Evolutionary conservation across 1,140 invertebrate genomes (phyloP).

Genomic region (Drosophila sp.): DNA sequence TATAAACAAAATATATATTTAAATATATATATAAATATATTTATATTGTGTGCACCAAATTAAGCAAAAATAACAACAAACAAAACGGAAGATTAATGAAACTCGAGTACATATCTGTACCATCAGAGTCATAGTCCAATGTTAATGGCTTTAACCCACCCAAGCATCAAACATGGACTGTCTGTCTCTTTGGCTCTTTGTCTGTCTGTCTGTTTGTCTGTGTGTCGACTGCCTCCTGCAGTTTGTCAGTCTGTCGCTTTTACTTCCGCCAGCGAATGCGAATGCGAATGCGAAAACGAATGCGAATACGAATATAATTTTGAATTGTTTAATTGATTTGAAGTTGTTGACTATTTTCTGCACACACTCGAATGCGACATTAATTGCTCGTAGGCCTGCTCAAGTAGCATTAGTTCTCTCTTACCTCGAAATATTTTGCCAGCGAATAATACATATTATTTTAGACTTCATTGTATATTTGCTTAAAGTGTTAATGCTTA

Average conservation of each 20-base stretch:
- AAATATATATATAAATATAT: constrained; percentile 8
- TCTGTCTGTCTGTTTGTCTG: constrained; percentile 21
- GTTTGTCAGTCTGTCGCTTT: constrained; percentile 49
- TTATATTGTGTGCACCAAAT: constrained; percentile 59
- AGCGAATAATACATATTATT: constrained; percentile 45
- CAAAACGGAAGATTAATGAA: constrained; percentile 82
- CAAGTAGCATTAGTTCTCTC: constrained; percentile 67
- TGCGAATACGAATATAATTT: constrained; percentile 22
- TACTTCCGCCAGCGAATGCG: constrained; percentile 66
- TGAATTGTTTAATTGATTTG: constrained; percentile 78
- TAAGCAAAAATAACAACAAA: constrained; percentile 68
- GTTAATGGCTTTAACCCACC: constrained; percentile 79
- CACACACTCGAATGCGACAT: constrained; percentile 68
- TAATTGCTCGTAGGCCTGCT: constrained; percentile 77
- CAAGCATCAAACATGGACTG: constrained; percentile 62
- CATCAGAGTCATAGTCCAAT: constrained; percentile 58
- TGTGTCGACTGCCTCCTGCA: constrained; percentile 53
- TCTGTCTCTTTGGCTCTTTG: constrained; percentile 15
- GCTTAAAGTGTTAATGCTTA: constrained; percentile 6
- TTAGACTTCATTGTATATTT: constrained; percentile 33
- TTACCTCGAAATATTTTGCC: constrained; percentile 15
- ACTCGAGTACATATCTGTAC: constrained; percentile 76
- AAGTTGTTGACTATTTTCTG: constrained; percentile 59
- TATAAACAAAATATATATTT: constrained; percentile 46
- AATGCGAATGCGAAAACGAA: constrained; percentile 3